Base-by-base conservation (phyloP, 2,113 vertebrate genomes). In the Gambusia affinis region DNA sequence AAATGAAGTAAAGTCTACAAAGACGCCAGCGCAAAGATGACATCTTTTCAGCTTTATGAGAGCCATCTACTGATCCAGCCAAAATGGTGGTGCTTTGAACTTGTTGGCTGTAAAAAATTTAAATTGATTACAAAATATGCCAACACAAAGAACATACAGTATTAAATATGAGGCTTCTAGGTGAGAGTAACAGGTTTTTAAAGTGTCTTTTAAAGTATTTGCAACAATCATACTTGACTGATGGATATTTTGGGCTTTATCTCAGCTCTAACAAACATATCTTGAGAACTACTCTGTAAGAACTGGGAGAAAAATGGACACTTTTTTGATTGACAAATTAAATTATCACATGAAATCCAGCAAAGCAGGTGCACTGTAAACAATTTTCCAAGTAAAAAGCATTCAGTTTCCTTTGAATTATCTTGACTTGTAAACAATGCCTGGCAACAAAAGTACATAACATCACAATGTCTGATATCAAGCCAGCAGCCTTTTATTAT, bases 391-490 rank as follows among this genome's bases (percentile, higher is more conserved):
- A 22, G 0, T 22, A 51, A 22, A 17, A 8, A 54, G 7, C 24
- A 54, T 24, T n/a, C 22, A 54, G 51, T 8, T 54, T n/a, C 22
- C 6, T 22, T 22, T 24, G 19, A 62, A 42, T 84, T 71, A 12
- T 66, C 39, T 72, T 63, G 81, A 79, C 76, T 80, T 75, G 66
- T 83, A 57, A 81, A 83, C 70, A 78, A 44, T 31, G 75, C 69
- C 68, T 81, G 75, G 70, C 64, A 80, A 78, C 75, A 68, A 78
- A 88, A 87, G 76, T 54, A 62, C 73, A 73, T 63, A 65, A 57
- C 33, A 68, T 24, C 14, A 60, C 74, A 60, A 72, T 17, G 14
- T 67, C 39, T 57, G 19, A 73, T 64, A 81, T 72, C 29, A 30
- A 78, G 73, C 28, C 79, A 87, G 63, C 77, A 79, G 70, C 75